These are phyloP conservation scores for Dioctria rufipes DNA, from an alignment of 2,888 invertebrate species.

Conservation along the genomic window DNA sequence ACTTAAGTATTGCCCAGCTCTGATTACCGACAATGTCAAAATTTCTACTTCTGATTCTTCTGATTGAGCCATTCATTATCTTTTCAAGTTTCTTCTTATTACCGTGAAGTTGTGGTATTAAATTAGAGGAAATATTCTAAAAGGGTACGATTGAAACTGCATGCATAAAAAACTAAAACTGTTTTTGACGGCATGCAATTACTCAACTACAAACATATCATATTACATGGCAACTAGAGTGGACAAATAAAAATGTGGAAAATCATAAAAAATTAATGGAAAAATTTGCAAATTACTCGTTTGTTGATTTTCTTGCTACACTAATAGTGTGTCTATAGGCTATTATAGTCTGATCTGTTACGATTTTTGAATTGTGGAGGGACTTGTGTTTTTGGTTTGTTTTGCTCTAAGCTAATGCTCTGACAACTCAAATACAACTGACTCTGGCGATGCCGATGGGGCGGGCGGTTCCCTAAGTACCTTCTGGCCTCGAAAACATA, in stretches of 20 bases:
- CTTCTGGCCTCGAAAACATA: constrained; percentile 71
- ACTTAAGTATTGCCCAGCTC: too few species aligned
- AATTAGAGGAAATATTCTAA: too few species aligned
- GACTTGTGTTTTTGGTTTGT: constrained; percentile 26
- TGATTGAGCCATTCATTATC: too few species aligned
- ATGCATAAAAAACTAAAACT: too few species aligned
- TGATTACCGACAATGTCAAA: too few species aligned
- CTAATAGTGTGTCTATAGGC: constrained; percentile 22
- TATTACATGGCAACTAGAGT: too few species aligned
- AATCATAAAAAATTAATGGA: neutral
- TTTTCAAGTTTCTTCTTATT: too few species aligned
- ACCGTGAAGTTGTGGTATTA: too few species aligned
- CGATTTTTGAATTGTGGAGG: constrained; percentile 34
- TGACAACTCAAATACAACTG: constrained; percentile 72
- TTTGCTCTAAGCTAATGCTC: constrained; percentile 66
- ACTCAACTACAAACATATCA: too few species aligned
- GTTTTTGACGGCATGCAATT: too few species aligned
- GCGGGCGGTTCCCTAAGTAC: constrained; percentile 70
- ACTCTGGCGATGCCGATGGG: constrained; percentile 71
- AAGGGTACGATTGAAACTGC: too few species aligned
- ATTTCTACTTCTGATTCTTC: too few species aligned
- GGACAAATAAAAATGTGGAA: neutral
- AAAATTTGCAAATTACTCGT: constrained; percentile 33
- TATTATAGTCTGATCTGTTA: constrained; percentile 22
- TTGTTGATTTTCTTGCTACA: constrained; percentile 26